Evolutionary conservation across 2,888 invertebrate genomes (phyloP), one percentile per base, ranked within the genome.

Genomic region (Ophonus ardosiacus): DNA sequence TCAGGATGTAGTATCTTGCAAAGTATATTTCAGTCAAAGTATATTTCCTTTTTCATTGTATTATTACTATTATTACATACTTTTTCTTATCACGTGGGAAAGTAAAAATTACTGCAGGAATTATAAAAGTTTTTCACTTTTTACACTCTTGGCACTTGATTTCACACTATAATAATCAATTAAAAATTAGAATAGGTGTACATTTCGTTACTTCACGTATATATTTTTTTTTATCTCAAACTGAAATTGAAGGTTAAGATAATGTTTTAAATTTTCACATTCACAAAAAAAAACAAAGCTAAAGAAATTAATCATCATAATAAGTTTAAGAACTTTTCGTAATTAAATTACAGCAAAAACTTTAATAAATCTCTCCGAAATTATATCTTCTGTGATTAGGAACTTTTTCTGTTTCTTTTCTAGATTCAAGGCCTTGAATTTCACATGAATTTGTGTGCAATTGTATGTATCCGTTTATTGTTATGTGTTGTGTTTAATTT

Each of bases 401-500:
- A 51, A 51, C 2, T 51, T 51, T 51, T 51, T 51, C 10, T 51
- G 13, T 8, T 51, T 10, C 43, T 13, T 51, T 13, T 51, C 10
- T 2, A 51, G 43, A 51, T 10, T 13, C 43, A 51, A 51, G 43
- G 43, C 43, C 43, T 24, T 3, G 18, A 74, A 74, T 74, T 74
- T 43, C 18, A 74, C 71, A 18, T 18, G 17, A 38, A 31, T 71
- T 43, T 40, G 43, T 74, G 51, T 74, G 71, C 40, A 74, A 74
- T 43, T 74, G 13, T 51, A 8, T 13, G 38, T 18, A 74, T 74
- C 71, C 71, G 71, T 74, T 74, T 74, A 74, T 74, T 74, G 71
- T 74, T 74, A 43, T 51, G 40, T 18, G 71, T 74, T 74, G 18
- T 43, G 40, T 74, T 74, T 74, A 74, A 74, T 43, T 74, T 74